Conservation (phyloP, 2,797 vertebrate genomes). For the Threskiornis aethiopicus region DNA sequence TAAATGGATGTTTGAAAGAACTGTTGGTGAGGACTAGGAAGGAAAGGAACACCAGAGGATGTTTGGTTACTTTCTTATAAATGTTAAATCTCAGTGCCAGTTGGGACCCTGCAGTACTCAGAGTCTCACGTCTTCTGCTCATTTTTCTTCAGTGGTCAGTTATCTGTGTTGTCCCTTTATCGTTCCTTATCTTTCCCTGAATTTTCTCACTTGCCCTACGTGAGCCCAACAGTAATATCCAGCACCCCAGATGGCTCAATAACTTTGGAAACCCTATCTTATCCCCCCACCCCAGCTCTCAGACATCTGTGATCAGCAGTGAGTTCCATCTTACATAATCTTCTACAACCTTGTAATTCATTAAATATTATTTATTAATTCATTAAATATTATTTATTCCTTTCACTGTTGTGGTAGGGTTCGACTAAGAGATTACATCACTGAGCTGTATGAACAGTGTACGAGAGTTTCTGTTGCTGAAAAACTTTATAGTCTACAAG, state of each 20-base stretch:
- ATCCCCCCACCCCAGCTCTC: not conserved
- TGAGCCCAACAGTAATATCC: not conserved
- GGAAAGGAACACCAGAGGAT: accelerated
- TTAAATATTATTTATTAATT: not conserved
- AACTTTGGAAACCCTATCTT: not conserved
- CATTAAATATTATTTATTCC: not conserved
- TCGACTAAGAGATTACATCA: not conserved
- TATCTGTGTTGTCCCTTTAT: not conserved
- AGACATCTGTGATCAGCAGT: not conserved
- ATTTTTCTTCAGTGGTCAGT: not conserved
- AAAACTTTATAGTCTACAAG: not conserved
- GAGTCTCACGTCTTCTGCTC: accelerated
- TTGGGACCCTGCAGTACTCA: not conserved
- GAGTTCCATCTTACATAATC: not conserved
- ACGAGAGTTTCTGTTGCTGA: not conserved
- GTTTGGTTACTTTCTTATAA: not conserved
- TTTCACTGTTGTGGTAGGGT: not conserved
- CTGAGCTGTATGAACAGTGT: not conserved
- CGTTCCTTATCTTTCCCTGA: not conserved
- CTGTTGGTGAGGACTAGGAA: not conserved
- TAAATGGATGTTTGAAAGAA: not conserved
- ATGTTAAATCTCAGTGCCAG: not conserved
- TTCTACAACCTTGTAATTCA: not conserved
- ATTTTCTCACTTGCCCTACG: not conserved
- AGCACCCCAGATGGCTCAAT: not conserved